Percentiles rank a stretch among this genome's conserved stretches.
Evolutionary conservation across 2,797 vertebrate genomes (phyloP).

Genomic region (Takifugu rubripes): DNA sequence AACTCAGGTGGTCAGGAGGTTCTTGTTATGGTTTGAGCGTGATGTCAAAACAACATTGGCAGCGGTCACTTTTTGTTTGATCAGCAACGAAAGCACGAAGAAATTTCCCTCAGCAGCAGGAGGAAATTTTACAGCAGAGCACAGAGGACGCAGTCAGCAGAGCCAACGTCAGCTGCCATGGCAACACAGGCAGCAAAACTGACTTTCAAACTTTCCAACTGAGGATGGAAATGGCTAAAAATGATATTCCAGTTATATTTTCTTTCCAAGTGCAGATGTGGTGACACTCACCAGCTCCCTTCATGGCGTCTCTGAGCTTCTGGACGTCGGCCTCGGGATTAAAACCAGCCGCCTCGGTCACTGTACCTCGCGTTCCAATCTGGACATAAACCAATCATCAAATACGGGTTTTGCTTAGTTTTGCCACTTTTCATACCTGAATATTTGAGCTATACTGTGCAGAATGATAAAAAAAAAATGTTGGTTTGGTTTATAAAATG

Average conservation of each 20-base stretch:
- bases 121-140: no score
- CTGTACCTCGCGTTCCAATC: slow-evolving; percentile 79
- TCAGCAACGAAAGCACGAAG: no score
- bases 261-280: slow-evolving; percentile 11
- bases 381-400: slow-evolving; percentile 29
- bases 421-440: no score
- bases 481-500: no score
- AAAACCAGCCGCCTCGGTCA: slow-evolving; percentile 84
- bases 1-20: slow-evolving; percentile 3
- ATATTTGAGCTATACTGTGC: not conserved
- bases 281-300: slow-evolving; percentile 86
- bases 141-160: not conserved
- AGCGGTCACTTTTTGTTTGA: no score
- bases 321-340: slow-evolving; percentile 79
- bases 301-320: slow-evolving; percentile 87
- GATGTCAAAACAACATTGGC: not conserved
- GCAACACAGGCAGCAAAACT: slow-evolving; percentile 17
- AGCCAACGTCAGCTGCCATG: slow-evolving; percentile 7
- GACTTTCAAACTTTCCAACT: slow-evolving; percentile 44
- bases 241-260: slow-evolving; percentile 7
- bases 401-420: not conserved
- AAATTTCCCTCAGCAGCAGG: no score
- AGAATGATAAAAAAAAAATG: not conserved
- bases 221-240: slow-evolving; percentile 4
- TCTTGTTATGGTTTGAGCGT: no score